Base-by-base conservation (phyloP, 2,797 vertebrate genomes). In the Centroberyx gerrardi region DNA sequence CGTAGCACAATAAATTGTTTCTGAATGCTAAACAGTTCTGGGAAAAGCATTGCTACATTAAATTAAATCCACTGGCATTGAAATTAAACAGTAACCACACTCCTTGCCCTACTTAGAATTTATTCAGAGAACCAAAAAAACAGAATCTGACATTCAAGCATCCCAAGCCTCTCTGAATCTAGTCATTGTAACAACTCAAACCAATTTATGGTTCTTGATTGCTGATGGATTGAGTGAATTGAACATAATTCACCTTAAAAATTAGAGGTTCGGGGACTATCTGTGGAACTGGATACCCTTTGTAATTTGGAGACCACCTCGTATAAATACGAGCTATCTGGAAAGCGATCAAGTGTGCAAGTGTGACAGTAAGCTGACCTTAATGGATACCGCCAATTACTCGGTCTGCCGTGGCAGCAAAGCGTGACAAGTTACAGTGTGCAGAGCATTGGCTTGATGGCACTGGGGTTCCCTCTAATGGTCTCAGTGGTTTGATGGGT, bases 351-450 rank as follows among this genome's bases (percentile, higher is more conserved):
- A 40, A 79, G 81, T 52, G 63, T 70, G 72, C 58, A 66, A 73
- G 73, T 54, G 76, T 53, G 77, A 84, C 74, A 51, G 71, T 80
- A 84, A 91, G 84, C 84, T 89, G 85, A 78, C 75, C 62, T 80
- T 92, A 93, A 92, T 92, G 90, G 85, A 94, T 91, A 82, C 81
- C n/a, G 62, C 88, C 92, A 92, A 90, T 95, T 93, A 93, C 84
- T 82, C 72, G 55, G 66, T 81, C 88, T 75, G 58, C 79, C 60
- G 72, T 52, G 78, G 73, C 82, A 83, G 80, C 80, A 87, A 79
- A 87, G 83, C 60, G 38, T 88, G 80, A 84, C 81, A 60, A 72
- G 81, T 88, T 79, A 84, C 83, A 87, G 86, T 61, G 58, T 80
- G 73, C 75, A 77, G 76, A 68, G 53, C 81, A 72, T 65, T 54